Percentiles rank a stretch among this genome's conserved stretches.
These are phyloP conservation scores for Acridotheres tristis DNA, from an alignment of 2,797 vertebrate genomes.

Conservation along the genomic window DNA sequence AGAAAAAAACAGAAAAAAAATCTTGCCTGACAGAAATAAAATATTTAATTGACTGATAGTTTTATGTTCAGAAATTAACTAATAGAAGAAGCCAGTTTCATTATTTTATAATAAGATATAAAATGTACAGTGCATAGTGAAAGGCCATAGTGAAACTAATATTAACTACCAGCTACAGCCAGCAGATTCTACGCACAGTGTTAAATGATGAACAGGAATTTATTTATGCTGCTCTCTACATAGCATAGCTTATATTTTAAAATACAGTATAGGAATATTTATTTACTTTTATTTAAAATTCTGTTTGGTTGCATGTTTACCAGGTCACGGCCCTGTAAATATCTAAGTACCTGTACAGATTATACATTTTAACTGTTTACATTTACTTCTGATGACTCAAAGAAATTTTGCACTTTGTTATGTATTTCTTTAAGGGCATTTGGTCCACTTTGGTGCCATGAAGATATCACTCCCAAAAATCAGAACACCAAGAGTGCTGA, in stretches of 20 bases:
- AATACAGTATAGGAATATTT: not conserved
- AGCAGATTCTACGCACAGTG: not conserved
- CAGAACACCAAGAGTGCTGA: slow-evolving; percentile 96
- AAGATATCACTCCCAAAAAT: slow-evolving; percentile 98
- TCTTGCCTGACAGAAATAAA: not conserved
- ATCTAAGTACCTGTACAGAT: not conserved
- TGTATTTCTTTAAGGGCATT: slow-evolving; percentile 83
- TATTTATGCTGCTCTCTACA: not conserved
- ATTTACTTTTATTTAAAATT: not conserved
- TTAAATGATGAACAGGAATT: not conserved
- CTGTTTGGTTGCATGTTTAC: not conserved
- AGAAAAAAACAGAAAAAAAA: not conserved
- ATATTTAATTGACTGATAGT: not conserved
- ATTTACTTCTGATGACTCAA: not conserved
- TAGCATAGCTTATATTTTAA: not conserved
- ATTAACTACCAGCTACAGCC: not conserved
- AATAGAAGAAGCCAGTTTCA: not conserved
- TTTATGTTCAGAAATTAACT: not conserved
- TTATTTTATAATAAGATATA: not conserved
- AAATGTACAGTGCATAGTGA: not conserved
- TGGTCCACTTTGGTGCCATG: slow-evolving; percentile 97
- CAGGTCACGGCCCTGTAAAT: not conserved
- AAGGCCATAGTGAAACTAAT: not conserved
- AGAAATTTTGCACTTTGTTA: not conserved
- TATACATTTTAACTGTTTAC: not conserved